Conservation (phyloP, 2,113 vertebrate genomes). For the Syngnathoides biaculeatus region DNA sequence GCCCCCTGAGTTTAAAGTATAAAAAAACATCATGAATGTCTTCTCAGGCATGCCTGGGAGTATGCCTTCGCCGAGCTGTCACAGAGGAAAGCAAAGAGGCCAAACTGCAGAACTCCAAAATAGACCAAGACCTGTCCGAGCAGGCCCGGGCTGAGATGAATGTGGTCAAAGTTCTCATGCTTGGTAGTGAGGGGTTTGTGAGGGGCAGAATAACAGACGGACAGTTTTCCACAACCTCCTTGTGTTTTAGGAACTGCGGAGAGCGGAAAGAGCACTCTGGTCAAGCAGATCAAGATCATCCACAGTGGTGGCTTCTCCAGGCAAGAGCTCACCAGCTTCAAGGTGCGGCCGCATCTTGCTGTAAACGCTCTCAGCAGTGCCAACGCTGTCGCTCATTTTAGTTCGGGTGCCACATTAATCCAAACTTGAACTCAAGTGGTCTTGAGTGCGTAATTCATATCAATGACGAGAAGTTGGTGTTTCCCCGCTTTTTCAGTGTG, state of each 20-base stretch:
- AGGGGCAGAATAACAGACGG: not conserved
- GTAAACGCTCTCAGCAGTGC: not conserved
- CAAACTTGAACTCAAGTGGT: too few species aligned
- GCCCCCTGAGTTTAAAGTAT: not conserved
- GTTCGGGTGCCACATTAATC: not conserved
- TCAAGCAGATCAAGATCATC: conserved; percentile 77
- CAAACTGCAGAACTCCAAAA: conserved; percentile 57
- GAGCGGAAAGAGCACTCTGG: conserved; percentile 73
- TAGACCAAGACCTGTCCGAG: conserved; percentile 63
- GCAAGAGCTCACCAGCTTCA: conserved; percentile 70
- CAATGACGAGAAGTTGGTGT: too few species aligned
- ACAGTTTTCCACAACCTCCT: not conserved
- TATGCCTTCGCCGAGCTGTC: conserved; percentile 51
- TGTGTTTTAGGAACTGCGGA: conserved; percentile 64
- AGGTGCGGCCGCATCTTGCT: conserved; percentile 44
- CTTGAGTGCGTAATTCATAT: too few species aligned
- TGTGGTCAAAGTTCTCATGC: conserved; percentile 69
- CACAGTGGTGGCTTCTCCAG: conserved; percentile 72
- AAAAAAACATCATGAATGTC: not conserved
- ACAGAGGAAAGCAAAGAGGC: conserved; percentile 65
- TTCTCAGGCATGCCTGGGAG: conserved; percentile 57
- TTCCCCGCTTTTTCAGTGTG: too few species aligned
- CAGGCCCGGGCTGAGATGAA: conserved; percentile 59
- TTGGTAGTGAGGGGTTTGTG: conserved; percentile 45
- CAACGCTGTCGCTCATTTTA: not conserved